Base-by-base conservation (phyloP, 2,888 invertebrate species). In the Brenthis daphne region DNA sequence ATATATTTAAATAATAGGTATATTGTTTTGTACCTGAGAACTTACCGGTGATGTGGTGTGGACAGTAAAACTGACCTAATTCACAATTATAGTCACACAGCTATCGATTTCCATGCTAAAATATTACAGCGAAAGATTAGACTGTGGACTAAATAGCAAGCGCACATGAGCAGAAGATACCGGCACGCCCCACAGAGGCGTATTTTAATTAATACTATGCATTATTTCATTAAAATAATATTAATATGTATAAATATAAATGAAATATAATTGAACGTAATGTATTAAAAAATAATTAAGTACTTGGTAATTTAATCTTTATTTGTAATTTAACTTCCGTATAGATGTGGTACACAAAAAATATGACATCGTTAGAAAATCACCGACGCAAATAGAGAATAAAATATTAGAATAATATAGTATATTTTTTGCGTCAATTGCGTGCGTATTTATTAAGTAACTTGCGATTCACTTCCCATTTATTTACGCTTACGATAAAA, bases 31-130 rank as follows among this genome's bases (percentile, higher is more conserved):
- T 48, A 48, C 12, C 16, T 20, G 33, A 33, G 51, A n/a, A 6
- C 48, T 71, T 69, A 73, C 69, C 64, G 54, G 53, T 58, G 8
- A 16, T 43, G 12, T 53, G 51, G 50, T 67, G 69, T 68, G 66
- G 61, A 64, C 66, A 72, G 74, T 73, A 76, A 72, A 76, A 73
- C 71, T 69, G 84, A 82, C 84, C 85, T 82, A 82, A 80, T 81
- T 84, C 77, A 83, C 86, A 72, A 77, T 80, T 86, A 86, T 82
- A 86, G 84, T 54, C 54, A 57, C 50, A 51, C n/a, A 20, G 29
- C 53, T 80, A 90, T 90, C 86, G 88, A 90, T 90, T 87, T 87
- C 84, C 85, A 86, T 89, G 86, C 85, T 80, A 81, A 80, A 83
- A 76, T 79, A 80, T 77, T 64, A 63, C 58, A 48, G 20, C 76